These are phyloP conservation scores for Mya arenaria DNA, from an alignment of 1,140 invertebrate genomes.

Conservation along the genomic window DNA sequence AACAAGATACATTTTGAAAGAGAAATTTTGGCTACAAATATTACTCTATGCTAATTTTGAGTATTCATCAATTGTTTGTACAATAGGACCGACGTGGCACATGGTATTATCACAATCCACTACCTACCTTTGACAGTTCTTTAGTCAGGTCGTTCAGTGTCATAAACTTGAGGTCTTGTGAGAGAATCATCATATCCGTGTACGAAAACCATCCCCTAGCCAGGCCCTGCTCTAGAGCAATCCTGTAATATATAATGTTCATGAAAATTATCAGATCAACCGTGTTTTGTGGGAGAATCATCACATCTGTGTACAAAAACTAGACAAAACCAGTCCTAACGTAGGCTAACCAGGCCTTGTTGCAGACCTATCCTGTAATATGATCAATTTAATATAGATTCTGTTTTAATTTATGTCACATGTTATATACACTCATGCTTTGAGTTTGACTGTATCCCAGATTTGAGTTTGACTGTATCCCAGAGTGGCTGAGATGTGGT, in stretches of 20 bases:
- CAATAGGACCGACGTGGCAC: not conserved
- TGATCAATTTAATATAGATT: not conserved
- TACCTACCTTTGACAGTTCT: constrained; percentile 83
- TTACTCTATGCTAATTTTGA: not conserved
- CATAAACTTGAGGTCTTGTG: constrained; percentile 83
- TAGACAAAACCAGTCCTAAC: no score
- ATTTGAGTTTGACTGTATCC: no score
- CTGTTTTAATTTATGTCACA: not conserved
- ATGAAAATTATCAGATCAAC: no score
- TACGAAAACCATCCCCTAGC: constrained; percentile 93
- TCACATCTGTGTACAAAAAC: no score
- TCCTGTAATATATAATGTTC: constrained; percentile 64
- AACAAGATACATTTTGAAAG: no score
- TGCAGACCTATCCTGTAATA: not conserved
- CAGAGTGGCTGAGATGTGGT: no score
- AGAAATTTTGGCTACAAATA: no score
- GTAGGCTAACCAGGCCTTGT: no score
- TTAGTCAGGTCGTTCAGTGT: constrained; percentile 81
- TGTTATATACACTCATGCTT: not conserved
- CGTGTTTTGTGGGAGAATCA: no score
- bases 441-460: no score
- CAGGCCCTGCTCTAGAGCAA: constrained; percentile 84
- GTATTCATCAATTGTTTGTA: not conserved
- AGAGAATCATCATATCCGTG: constrained; percentile 87
- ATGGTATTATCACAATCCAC: not conserved